Evolutionary conservation across 2,113 vertebrate genomes (phyloP).

Genomic region (Steatornis caripensis): DNA sequence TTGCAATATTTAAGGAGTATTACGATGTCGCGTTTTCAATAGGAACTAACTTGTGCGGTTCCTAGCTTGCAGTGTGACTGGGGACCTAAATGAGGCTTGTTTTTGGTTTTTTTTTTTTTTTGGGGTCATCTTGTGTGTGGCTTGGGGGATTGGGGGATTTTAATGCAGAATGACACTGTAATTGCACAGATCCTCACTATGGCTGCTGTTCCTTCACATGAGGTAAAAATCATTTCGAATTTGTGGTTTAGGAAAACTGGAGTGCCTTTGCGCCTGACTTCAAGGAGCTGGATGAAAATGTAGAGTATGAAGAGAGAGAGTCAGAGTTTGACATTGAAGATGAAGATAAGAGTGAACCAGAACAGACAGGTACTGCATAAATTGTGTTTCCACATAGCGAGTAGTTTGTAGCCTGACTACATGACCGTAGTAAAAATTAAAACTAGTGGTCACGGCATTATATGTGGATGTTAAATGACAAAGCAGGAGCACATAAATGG

Average conservation of each 20-base stretch:
- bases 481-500: background rate
- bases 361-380: slow-evolving; percentile 85
- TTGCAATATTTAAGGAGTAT: background rate
- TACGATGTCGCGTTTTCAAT: background rate
- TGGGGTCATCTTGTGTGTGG: background rate
- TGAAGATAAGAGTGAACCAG: slow-evolving; percentile 97
- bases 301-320: slow-evolving; percentile 96
- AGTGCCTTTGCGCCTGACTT: slow-evolving; percentile 98
- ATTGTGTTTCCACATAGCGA: background rate
- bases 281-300: slow-evolving; percentile 97
- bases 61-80: background rate
- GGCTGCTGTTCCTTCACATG: background rate
- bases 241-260: slow-evolving; percentile 91
- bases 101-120: too few species aligned
- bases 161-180: background rate
- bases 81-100: too few species aligned
- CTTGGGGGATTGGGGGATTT: background rate
- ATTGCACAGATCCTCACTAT: background rate
- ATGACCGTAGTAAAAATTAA: background rate
- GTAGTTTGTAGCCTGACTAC: too few species aligned
- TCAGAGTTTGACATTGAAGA: slow-evolving; percentile 99
- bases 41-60: background rate
- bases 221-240: background rate
- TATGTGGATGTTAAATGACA: background rate
- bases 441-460: background rate